Evolutionary conservation across 2,797 vertebrate genomes (phyloP), one percentile per base, ranked within the genome.

Genomic region (Enoplosus armatus): DNA sequence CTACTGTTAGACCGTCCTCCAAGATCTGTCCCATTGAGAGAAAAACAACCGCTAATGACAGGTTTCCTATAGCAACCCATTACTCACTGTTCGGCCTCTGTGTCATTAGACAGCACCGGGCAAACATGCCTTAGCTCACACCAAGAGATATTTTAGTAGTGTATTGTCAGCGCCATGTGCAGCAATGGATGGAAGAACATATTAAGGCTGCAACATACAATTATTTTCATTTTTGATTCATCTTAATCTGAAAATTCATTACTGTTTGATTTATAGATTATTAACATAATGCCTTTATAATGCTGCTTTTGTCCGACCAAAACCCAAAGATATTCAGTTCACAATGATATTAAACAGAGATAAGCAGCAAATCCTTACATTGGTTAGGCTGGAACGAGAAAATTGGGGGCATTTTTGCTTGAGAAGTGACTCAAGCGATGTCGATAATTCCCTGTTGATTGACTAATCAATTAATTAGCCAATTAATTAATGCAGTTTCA

Each of bases 31-130:
- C 18, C 27, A 58, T 71, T 72, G 80, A 74, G 59, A 75, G 80
- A 77, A 85, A 83, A 90, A 87, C 83, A 89, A 53, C 67, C 74
- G 1, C 83, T 91, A 94, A 93, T 93, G 86, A 87, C 59, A 27
- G 89, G 90, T 90, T 88, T 90, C 80, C 83, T 75, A 76, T 85
- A 79, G 84, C 90, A 85, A 83, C 82, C 61, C 43, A 82, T 93
- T 84, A 83, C 78, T 84, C 80, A 89, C 73, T 29, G 81, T 80
- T 84, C 6, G 12, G 51, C 24, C 68, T 66, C 54, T 77, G 72
- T 85, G 78, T 81, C 61, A 75, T 85, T 77, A 80, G 56, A 74
- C 26, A 33, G 35, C 47, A 20, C 26, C 6, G 53, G 41, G 65
- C 58, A 71, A 76, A 80, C 85, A 80, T 64, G 68, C 27, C 80